Evolutionary conservation across 1,140 invertebrate genomes (phyloP).

Genomic region (Leptinotarsa undecemlineata): DNA sequence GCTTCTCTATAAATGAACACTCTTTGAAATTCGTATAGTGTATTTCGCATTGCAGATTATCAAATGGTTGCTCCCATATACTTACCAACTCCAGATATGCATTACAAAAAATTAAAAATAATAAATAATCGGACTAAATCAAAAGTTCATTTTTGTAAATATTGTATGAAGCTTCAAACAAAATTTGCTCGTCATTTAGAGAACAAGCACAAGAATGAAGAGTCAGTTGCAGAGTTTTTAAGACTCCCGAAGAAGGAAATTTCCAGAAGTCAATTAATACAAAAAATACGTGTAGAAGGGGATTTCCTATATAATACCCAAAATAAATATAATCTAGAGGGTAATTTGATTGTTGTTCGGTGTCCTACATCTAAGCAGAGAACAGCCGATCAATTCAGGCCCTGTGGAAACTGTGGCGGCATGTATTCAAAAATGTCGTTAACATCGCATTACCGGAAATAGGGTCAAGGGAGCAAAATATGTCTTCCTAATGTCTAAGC

Average conservation of each 20-base stretch:
- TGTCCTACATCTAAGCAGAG: neutral
- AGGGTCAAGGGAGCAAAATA: neutral
- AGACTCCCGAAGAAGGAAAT: neutral
- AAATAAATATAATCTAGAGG: neutral
- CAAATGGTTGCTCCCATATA: too few relatives aligned
- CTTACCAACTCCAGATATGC: neutral
- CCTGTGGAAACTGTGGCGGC: neutral
- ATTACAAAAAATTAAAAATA: neutral
- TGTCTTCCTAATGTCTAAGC: neutral
- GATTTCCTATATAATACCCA: neutral
- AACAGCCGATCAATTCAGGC: neutral
- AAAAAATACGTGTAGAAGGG: neutral
- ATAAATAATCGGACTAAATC: neutral
- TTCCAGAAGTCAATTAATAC: neutral
- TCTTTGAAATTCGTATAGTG: too few relatives aligned
- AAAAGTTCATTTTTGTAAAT: conserved; percentile 11
- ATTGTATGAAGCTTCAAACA: neutral
- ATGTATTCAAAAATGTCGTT: conserved; percentile 14
- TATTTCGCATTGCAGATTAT: too few relatives aligned
- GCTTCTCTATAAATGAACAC: too few relatives aligned
- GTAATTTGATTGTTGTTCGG: neutral
- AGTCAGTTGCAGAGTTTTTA: too few relatives aligned
- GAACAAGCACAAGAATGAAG: neutral
- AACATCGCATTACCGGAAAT: neutral
- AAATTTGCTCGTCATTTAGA: conserved; percentile 1